phyloP scores from a whole-genome alignment of 2,797 vertebrate species.

The Amblyopsis hoosieri region DNA sequence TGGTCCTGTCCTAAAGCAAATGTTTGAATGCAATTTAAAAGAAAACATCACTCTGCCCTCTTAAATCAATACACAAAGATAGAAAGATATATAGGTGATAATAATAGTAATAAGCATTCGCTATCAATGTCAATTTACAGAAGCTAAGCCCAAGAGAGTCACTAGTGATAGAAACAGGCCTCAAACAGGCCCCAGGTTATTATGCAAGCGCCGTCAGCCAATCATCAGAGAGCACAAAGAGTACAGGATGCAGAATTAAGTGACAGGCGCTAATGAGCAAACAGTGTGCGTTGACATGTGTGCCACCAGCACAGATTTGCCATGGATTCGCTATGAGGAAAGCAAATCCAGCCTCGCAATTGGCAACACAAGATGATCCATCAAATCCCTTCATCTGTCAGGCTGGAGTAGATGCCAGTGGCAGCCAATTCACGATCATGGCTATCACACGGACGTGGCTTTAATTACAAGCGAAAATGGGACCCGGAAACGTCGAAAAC shows the following conservation, averaged over 20 bases:
- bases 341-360: constrained; percentile 5
- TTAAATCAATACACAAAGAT: no score
- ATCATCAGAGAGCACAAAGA: constrained; percentile 9
- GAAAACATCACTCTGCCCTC: no score
- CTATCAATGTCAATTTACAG: neutral
- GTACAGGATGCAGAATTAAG: constrained; percentile 15
- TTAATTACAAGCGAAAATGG: no score
- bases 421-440: neutral
- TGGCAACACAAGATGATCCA: constrained; percentile 4
- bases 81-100: no score
- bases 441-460: neutral
- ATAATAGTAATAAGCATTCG: no score
- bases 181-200: constrained; percentile 2
- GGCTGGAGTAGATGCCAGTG: neutral
- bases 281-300: constrained; percentile 20
- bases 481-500: no score
- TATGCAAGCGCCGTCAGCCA: constrained; percentile 10
- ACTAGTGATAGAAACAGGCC: neutral
- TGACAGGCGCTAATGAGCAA: constrained; percentile 19
- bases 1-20: no score
- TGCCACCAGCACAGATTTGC: constrained; percentile 11
- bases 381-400: constrained; percentile 20
- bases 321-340: constrained; percentile 2
- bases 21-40: no score
- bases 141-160: neutral